These are phyloP conservation scores for Spea hammondii DNA, from an alignment of 2,797 vertebrate species.

Conservation along the genomic window DNA sequence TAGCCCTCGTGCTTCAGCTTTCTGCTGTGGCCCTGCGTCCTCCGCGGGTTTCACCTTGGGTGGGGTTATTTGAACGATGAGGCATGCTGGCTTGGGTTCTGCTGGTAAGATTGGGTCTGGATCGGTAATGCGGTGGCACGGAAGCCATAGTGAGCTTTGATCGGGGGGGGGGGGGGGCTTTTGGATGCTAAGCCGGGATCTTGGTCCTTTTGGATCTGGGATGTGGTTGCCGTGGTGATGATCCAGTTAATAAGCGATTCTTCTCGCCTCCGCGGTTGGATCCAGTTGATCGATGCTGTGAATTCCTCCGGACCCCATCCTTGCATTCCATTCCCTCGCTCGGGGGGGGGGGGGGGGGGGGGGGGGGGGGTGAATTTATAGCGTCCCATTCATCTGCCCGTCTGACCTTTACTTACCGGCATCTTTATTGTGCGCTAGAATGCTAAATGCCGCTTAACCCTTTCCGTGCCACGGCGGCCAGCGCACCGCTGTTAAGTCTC, in stretches of 20 bases:
- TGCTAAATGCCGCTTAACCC: conserved; percentile 13
- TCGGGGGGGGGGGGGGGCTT: no score
- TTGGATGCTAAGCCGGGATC: background rate
- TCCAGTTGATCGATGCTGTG: background rate
- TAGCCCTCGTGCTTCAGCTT: no score
- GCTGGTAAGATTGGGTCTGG: no score
- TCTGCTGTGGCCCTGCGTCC: no score
- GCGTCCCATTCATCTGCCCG: background rate
- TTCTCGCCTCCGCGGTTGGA: background rate
- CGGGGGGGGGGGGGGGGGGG: background rate
- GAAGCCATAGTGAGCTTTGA: no score
- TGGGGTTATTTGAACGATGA: no score
- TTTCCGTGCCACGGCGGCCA: background rate
- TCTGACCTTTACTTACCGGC: conserved; percentile 36
- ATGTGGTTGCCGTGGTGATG: background rate
- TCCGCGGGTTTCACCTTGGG: no score
- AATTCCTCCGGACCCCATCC: background rate
- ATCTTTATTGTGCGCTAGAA: background rate
- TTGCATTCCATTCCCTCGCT: background rate
- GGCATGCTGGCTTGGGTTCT: no score
- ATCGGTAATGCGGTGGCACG: no score
- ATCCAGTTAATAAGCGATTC: background rate
- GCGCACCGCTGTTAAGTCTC: no score
- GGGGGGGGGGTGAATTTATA: background rate
- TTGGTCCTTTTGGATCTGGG: background rate